Conservation (phyloP, 2,888 invertebrate species). For the Diloba caeruleocephala region DNA sequence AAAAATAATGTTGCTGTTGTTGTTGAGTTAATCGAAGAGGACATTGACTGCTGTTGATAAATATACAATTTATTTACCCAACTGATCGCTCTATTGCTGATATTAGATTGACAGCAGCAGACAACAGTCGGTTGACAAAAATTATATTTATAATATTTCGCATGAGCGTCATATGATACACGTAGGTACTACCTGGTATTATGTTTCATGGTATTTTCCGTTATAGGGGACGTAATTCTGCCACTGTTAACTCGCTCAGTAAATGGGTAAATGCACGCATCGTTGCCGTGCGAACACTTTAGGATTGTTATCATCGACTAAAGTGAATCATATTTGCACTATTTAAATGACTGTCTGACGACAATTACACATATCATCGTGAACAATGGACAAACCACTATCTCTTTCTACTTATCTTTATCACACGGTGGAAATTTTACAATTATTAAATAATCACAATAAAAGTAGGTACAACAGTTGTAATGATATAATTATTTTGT, state of each 20-base stretch:
- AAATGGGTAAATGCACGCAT: conserved; percentile 6
- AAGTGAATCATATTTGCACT: neutral
- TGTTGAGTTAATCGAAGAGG: conserved; percentile 4
- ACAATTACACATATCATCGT: neutral
- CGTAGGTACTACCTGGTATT: neutral
- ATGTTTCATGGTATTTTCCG: neutral
- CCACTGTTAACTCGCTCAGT: neutral
- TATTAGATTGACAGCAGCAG: too few relatives aligned
- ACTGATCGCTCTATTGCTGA: neutral
- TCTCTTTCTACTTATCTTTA: conserved; percentile 2
- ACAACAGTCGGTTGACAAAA: neutral
- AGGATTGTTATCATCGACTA: neutral
- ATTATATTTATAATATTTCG: neutral
- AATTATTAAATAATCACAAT: conserved; percentile 8
- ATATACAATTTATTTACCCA: neutral
- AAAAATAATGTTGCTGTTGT: neutral
- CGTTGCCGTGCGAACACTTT: neutral
- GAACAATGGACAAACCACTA: conserved; percentile 2
- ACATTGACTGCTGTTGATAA: conserved; percentile 10
- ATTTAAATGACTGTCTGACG: neutral
- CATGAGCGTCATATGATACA: neutral
- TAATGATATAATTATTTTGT: conserved; percentile 8
- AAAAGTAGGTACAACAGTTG: conserved; percentile 11
- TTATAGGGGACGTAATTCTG: neutral
- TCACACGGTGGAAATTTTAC: conserved; percentile 29